Base-by-base conservation (phyloP, 2,113 vertebrate species). In the Pseudorasbora parva region DNA sequence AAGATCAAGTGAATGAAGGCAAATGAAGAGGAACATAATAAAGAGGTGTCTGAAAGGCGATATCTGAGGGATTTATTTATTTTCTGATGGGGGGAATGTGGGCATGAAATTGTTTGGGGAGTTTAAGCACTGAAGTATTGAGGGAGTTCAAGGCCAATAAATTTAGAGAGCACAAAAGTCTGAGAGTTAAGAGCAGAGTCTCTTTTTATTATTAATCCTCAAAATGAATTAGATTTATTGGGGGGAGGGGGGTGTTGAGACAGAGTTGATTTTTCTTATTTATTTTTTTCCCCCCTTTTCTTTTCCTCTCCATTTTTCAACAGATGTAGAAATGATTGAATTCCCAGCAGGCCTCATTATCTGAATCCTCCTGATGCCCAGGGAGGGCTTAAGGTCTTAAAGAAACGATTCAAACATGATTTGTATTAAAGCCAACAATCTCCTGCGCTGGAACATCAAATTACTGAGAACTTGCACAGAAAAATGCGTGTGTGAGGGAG, bases 381-480 rank as follows among this genome's bases (percentile, higher is more conserved):
- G 86, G 85, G 84, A 21, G 91, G 90, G 92, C 91, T 92, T 93
- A 91, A 93, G 94, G 93, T 95, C 94, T 94, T 94, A 93, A 93
- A 93, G 92, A 94, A 94, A 94, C 93, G 93, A 95, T 95, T 95
- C 93, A 94, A 93, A 94, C 92, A 95, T 95, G 94, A 95, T 95
- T 94, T 95, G 94, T 95, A 95, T 95, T 95, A 95, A 95, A 95
- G 93, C 93, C 93, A 94, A 94, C 92, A 89, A 93, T 94, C 93
- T 92, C 93, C 88, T 88, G 91, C 87, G 78, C 91, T 93, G 84
- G 87, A 91, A 90, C 90, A 89, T 93, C 90, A 94, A 93, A 95
- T 94, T 92, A 94, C 91, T 83, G 49, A 91, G 85, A 91, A 79
- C 90, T 91, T 87, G 80, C 88, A 81, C 84, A 87, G 86, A 91